Percentiles rank a stretch among this genome's conserved stretches.
phyloP scores from a whole-genome alignment of 2,113 vertebrate species.

The Pelecanus crispus region DNA sequence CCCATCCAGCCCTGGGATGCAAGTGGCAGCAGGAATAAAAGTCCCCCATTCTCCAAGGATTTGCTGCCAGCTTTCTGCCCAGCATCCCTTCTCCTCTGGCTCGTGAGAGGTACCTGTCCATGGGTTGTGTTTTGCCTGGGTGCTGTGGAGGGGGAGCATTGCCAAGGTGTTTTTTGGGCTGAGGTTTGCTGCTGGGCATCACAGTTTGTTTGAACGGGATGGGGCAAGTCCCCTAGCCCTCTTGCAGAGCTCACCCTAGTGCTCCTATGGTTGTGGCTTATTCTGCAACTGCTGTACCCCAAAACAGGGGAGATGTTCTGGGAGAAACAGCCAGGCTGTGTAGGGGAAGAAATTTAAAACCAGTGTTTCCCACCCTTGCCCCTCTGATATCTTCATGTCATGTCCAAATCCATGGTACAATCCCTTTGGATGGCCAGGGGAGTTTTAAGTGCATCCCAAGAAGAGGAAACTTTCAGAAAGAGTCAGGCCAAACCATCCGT shows the following conservation, averaged over 20 bases:
- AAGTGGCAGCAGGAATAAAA: background rate
- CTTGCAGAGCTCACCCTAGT: background rate
- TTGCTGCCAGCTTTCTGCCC: background rate
- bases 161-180: background rate
- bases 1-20: rapidly evolving
- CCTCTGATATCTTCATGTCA: background rate
- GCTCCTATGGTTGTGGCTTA: background rate
- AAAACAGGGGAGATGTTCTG: background rate
- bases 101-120: background rate
- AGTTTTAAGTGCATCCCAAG: background rate
- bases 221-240: too few relatives aligned
- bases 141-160: background rate
- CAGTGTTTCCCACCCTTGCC: background rate
- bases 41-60: background rate
- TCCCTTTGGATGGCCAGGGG: background rate
- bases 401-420: background rate
- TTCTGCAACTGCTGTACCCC: background rate
- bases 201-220: background rate
- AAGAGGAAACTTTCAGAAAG: background rate
- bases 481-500: background rate
- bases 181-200: background rate
- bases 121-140: background rate
- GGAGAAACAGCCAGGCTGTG: background rate
- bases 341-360: background rate
- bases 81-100: background rate